Percentiles rank a stretch among this genome's conserved stretches.
Conservation (phyloP, 2,113 vertebrate genomes). For the Grammomys dolichurus region DNA sequence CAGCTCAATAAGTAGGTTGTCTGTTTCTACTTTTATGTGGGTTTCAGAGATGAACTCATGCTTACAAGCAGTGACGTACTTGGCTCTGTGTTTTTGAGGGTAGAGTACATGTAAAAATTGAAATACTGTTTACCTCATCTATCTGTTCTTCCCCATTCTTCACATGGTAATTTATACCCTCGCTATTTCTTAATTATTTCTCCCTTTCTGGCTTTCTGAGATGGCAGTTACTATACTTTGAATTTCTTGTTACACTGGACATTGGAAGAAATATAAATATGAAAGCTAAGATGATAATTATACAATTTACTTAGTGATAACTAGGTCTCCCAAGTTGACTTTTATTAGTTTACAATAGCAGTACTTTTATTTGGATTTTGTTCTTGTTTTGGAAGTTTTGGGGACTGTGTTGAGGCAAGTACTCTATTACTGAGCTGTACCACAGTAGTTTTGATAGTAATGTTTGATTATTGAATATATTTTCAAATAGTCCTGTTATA, state of each 20-base stretch:
- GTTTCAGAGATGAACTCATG: background rate
- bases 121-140: constrained; percentile 35
- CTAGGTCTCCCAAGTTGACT: constrained; percentile 28
- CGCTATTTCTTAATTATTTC: background rate
- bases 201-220: background rate
- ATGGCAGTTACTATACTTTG: constrained; percentile 24
- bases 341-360: constrained; percentile 14
- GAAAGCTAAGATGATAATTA: background rate
- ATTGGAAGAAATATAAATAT: constrained; percentile 33
- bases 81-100: background rate
- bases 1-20: background rate
- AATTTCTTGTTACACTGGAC: background rate
- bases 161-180: background rate
- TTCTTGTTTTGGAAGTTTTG: background rate
- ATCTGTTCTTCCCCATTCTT: constrained; percentile 16
- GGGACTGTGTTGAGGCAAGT: background rate
- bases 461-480: constrained; percentile 41
- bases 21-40: background rate
- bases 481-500: constrained; percentile 28
- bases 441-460: background rate
- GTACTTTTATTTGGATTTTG: constrained; percentile 12
- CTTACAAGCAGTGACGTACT: background rate
- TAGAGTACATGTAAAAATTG: constrained; percentile 8
- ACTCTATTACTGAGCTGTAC: background rate
- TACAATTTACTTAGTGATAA: constrained; percentile 30